Conservation (phyloP, 2,888 invertebrate genomes). For the Pseudococcus jackbeardsleyi region DNA sequence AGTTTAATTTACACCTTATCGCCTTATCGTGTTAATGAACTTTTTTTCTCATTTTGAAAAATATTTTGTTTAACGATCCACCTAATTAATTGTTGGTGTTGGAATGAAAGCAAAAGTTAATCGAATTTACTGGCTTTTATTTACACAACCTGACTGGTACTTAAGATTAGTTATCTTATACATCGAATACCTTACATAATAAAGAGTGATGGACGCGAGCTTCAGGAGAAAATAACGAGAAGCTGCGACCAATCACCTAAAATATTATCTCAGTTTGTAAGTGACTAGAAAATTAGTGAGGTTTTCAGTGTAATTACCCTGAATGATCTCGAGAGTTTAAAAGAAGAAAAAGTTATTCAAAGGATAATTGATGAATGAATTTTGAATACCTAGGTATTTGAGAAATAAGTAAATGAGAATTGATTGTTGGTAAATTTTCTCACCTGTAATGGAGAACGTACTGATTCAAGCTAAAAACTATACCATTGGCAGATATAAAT, state of each 20-base stretch:
- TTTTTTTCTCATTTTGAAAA: background rate
- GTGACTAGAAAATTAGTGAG: conserved; percentile 11
- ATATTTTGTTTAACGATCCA: background rate
- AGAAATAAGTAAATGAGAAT: background rate
- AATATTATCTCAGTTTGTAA: conserved; percentile 15
- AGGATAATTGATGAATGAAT: background rate
- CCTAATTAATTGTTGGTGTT: background rate
- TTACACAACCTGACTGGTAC: background rate
- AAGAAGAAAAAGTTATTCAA: background rate
- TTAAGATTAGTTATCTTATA: too few species aligned
- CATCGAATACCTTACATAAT: background rate
- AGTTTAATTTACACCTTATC: background rate
- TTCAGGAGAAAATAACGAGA: background rate
- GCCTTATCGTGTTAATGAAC: background rate
- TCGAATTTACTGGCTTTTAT: background rate
- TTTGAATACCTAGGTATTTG: background rate
- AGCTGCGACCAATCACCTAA: background rate
- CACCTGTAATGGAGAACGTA: too few species aligned
- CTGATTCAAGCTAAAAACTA: too few species aligned
- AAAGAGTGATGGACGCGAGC: background rate
- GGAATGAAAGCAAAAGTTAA: background rate
- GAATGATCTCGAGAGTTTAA: background rate
- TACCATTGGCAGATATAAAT: too few species aligned
- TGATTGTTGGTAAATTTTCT: too few species aligned
- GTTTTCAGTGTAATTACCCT: background rate